A percentile compares a stretch with the other conserved stretches of the same genome.
These are phyloP conservation scores for Reinhardtius hippoglossoides DNA, from an alignment of 2,113 vertebrate species.

Conservation along the genomic window DNA sequence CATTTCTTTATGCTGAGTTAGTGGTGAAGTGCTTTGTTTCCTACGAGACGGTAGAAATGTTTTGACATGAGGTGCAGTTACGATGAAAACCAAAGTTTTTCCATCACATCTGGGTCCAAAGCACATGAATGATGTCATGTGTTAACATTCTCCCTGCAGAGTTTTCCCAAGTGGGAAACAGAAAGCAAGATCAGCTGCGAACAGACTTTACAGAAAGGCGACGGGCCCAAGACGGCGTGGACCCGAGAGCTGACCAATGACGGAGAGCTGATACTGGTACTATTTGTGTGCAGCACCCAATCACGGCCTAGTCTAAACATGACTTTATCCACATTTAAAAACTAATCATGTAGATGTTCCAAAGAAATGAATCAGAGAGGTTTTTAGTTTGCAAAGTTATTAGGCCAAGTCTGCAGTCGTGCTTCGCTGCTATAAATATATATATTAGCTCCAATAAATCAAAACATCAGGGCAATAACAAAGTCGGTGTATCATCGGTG, in stretches of 20 bases:
- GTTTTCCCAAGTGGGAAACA: constrained; percentile 90
- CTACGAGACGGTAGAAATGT: constrained; percentile 28
- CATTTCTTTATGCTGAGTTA: constrained; percentile 37
- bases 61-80: constrained; percentile 18
- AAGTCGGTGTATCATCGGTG: too few relatives aligned
- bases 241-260: constrained; percentile 90
- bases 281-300: not conserved
- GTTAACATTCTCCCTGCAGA: constrained; percentile 74
- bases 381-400: too few relatives aligned
- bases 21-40: constrained; percentile 23
- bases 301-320: too few relatives aligned
- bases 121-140: constrained; percentile 1
- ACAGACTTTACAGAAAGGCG: constrained; percentile 90
- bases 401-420: too few relatives aligned
- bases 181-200: constrained; percentile 91
- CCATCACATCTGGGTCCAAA: constrained; percentile 3
- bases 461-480: too few relatives aligned
- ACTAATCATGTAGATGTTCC: too few relatives aligned
- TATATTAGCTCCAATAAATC: too few relatives aligned
- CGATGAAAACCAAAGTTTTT: constrained; percentile 5
- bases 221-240: constrained; percentile 91
- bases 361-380: too few relatives aligned
- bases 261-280: constrained; percentile 91
- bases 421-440: too few relatives aligned
- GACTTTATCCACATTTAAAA: too few relatives aligned